Percentiles rank a stretch among this genome's conserved stretches.
These are phyloP conservation scores for Alosa sapidissima DNA, from an alignment of 2,797 vertebrate genomes.

Conservation along the genomic window DNA sequence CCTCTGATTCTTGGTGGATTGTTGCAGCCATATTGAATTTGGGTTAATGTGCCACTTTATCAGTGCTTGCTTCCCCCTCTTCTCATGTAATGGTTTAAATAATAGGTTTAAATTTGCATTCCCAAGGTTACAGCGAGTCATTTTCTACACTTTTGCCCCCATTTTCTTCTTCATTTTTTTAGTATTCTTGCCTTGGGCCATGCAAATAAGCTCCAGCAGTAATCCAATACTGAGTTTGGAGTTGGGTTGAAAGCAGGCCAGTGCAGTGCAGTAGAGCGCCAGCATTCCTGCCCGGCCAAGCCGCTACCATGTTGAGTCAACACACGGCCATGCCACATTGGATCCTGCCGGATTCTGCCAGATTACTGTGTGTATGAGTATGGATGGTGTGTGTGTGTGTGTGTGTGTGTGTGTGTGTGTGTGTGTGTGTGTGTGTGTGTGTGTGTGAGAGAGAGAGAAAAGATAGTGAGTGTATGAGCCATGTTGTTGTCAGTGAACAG, in stretches of 20 bases:
- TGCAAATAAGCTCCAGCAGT: neutral
- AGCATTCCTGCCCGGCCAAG: neutral
- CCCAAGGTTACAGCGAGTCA: constrained; percentile 40
- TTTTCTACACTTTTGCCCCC: constrained; percentile 25
- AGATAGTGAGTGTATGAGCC: neutral
- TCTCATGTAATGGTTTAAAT: constrained; percentile 31
- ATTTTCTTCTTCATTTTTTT: neutral
- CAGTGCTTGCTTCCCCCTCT: constrained; percentile 9
- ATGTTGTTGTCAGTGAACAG: neutral
- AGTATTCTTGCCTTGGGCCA: neutral
- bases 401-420: constrained; percentile 6
- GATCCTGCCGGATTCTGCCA: constrained; percentile 43
- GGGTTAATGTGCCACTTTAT: constrained; percentile 37
- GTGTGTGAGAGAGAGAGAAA: neutral
- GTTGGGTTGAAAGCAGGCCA: neutral
- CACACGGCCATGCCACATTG: constrained; percentile 10
- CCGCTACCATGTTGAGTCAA: constrained; percentile 50
- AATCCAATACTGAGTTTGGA: neutral
- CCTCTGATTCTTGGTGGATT: neutral
- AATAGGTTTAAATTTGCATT: constrained; percentile 39
- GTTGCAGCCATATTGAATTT: constrained; percentile 39
- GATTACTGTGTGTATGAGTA: constrained; percentile 31
- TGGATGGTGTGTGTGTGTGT: constrained; percentile 21
- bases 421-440: neutral
- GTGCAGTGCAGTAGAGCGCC: neutral